Conservation (phyloP, 2,113 vertebrate genomes). For the Brevimyrus niger region DNA sequence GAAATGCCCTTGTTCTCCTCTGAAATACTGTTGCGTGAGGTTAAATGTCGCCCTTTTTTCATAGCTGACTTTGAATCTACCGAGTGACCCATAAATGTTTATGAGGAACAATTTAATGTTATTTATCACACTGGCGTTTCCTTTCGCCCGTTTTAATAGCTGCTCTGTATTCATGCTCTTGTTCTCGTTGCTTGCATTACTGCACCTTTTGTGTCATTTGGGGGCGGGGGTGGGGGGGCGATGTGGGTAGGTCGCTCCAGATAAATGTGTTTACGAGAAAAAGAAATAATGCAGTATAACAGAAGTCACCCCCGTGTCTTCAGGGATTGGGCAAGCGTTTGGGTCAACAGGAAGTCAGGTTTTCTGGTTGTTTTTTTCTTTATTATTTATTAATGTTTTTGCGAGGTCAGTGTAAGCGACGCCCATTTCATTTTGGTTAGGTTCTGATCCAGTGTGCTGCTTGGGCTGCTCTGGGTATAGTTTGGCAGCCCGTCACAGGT, state of each 20-base stretch:
- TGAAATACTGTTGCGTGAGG: background rate
- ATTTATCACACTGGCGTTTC: background rate
- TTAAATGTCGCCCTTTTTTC: slow-evolving; percentile 15
- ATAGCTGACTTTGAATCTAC: background rate
- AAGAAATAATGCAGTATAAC: background rate
- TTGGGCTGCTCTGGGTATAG: background rate
- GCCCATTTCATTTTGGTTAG: background rate
- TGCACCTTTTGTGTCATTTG: background rate
- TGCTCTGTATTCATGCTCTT: background rate
- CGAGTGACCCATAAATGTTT: slow-evolving; percentile 1
- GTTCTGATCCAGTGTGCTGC: background rate
- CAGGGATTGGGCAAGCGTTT: background rate
- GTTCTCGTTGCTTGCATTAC: background rate
- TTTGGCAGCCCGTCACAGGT: background rate
- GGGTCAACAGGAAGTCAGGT: background rate
- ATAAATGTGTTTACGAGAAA: background rate
- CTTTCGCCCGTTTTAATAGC: background rate
- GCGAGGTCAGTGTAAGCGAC: background rate
- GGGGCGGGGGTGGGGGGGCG: background rate
- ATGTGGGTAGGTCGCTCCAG: background rate
- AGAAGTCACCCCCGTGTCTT: background rate
- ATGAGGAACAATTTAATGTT: background rate
- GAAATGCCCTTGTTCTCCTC: background rate
- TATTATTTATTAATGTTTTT: background rate
- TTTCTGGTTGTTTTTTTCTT: background rate